These are phyloP conservation scores for Corbicula japonica DNA, from an alignment of 2,888 invertebrate species.

Conservation along the genomic window DNA sequence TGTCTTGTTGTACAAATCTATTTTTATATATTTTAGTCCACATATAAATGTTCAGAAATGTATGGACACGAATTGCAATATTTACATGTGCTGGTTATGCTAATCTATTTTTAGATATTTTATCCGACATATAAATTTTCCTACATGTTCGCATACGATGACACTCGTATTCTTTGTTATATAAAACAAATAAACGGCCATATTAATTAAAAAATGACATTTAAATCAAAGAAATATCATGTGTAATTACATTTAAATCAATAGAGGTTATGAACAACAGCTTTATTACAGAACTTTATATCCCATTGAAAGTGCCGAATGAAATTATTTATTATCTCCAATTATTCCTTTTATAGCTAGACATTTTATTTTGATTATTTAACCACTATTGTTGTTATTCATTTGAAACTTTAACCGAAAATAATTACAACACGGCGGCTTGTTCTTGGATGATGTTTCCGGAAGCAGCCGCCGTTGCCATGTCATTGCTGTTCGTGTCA, in stretches of 20 bases:
- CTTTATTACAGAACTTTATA: slow-evolving; percentile 25
- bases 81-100: too few relatives aligned
- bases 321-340: slow-evolving; percentile 57
- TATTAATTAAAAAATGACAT: slow-evolving; percentile 2
- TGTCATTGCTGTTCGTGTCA: slow-evolving; percentile 48
- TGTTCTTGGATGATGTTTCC: slow-evolving; percentile 45
- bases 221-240: not conserved
- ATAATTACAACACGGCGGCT: slow-evolving; percentile 35
- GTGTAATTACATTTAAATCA: not conserved
- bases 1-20: too few relatives aligned
- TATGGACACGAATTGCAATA: too few relatives aligned
- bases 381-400: slow-evolving; percentile 33
- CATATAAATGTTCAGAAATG: too few relatives aligned
- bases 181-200: slow-evolving; percentile 9
- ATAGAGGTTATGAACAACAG: slow-evolving; percentile 26
- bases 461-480: slow-evolving; percentile 51
- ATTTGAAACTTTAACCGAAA: slow-evolving; percentile 49
- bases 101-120: too few relatives aligned
- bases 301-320: slow-evolving; percentile 42
- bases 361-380: slow-evolving; percentile 54
- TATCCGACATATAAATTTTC: too few relatives aligned
- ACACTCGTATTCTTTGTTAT: slow-evolving; percentile 2
- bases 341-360: slow-evolving; percentile 26
- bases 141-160: too few relatives aligned
- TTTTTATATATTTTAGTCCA: too few relatives aligned